Conservation (phyloP, 2,888 invertebrate species). For the Danaus chrysippus region DNA sequence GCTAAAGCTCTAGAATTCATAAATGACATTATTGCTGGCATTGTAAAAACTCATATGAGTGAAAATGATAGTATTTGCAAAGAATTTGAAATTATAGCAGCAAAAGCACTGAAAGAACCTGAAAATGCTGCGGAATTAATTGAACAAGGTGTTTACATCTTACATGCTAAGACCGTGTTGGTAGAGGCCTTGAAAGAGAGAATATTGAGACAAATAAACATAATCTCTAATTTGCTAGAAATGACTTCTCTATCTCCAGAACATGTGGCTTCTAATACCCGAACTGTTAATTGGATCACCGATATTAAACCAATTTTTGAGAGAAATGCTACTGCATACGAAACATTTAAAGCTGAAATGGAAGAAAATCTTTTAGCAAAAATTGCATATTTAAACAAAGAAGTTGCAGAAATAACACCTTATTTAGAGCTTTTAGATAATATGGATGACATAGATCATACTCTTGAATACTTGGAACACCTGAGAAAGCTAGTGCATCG, state of each 20-base stretch:
- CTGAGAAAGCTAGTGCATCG: conserved; percentile 87
- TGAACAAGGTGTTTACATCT: conserved; percentile 88
- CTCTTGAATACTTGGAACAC: conserved; percentile 88
- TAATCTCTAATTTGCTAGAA: conserved; percentile 85
- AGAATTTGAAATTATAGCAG: conserved; percentile 85
- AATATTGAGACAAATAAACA: conserved; percentile 82
- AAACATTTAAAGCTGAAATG: conserved; percentile 89
- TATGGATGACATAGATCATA: conserved; percentile 89
- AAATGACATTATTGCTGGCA: conserved; percentile 80
- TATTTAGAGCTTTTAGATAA: conserved; percentile 88
- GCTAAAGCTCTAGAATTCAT: conserved; percentile 78
- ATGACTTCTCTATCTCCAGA: conserved; percentile 85
- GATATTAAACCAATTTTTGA: conserved; percentile 90
- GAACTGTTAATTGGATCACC: conserved; percentile 89
- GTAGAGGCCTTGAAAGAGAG: conserved; percentile 84
- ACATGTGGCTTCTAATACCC: conserved; percentile 89
- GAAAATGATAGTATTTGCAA: conserved; percentile 84
- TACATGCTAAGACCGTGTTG: conserved; percentile 85
- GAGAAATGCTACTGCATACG: conserved; percentile 87
- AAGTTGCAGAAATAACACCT: conserved; percentile 85
- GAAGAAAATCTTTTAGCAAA: conserved; percentile 87
- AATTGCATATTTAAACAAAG: conserved; percentile 83
- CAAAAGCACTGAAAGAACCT: conserved; percentile 85
- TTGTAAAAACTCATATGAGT: conserved; percentile 81
- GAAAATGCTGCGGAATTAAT: conserved; percentile 89